Evolutionary conservation across 2,888 invertebrate genomes (phyloP).

Genomic region (Drosophila testacea): DNA sequence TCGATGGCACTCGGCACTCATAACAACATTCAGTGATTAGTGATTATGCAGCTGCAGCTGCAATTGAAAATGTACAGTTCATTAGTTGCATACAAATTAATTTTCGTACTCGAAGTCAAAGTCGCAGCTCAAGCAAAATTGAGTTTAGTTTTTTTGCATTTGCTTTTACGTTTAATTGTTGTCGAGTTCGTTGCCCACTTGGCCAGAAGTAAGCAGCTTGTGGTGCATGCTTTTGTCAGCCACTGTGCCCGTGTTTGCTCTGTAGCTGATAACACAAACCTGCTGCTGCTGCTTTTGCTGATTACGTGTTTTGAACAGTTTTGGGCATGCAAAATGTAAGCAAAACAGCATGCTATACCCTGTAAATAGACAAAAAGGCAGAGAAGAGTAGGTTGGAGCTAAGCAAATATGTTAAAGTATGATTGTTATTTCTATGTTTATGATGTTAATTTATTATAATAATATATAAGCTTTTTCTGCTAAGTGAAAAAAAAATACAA

Average conservation of each 20-base stretch:
- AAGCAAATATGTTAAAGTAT: neutral
- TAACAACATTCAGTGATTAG: conserved; percentile 29
- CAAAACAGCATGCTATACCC: conserved; percentile 7
- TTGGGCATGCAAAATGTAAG: neutral
- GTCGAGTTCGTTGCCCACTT: conserved; percentile 30
- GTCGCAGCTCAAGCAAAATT: conserved; percentile 22
- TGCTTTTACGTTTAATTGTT: neutral
- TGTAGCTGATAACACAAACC: conserved; percentile 31
- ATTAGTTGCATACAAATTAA: conserved; percentile 55
- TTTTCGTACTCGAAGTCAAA: conserved; percentile 17
- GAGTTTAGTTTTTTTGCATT: conserved; percentile 4
- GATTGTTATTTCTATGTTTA: no score
- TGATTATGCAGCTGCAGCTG: conserved; percentile 46
- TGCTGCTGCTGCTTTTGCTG: conserved; percentile 21
- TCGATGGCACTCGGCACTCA: conserved; percentile 17
- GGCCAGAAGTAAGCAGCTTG: conserved; percentile 9
- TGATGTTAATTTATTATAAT: no score
- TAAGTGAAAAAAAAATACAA: neutral
- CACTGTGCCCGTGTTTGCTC: conserved; percentile 28
- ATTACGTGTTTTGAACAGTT: conserved; percentile 9
- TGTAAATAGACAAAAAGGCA: neutral
- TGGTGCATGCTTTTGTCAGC: conserved; percentile 28
- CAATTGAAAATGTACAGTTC: conserved; percentile 55
- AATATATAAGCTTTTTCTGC: no score
- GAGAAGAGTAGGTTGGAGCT: neutral